Evolutionary conservation across 2,113 vertebrate genomes (phyloP).

Genomic region (Stictonetta naevosa): DNA sequence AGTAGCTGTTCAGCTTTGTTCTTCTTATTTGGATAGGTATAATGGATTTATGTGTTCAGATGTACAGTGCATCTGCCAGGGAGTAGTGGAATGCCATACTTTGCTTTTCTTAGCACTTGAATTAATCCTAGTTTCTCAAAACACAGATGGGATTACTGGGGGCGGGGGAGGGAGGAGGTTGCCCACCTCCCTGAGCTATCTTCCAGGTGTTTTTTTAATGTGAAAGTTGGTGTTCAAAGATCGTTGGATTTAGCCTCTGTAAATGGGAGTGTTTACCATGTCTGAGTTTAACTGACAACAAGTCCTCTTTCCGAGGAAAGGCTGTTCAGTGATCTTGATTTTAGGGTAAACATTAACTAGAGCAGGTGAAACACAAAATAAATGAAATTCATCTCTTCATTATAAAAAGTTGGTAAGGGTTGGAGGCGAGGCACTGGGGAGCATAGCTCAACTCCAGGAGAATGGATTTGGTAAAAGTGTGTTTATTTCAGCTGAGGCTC

Average conservation of each 20-base stretch:
- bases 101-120: neutral
- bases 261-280: neutral
- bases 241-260: neutral
- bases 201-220: neutral
- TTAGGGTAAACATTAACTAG: conserved; percentile 50
- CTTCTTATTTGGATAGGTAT: accelerated
- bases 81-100: neutral
- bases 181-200: neutral
- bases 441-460: neutral
- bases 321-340: neutral
- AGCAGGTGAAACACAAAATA: neutral
- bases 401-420: neutral
- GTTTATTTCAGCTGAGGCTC: neutral
- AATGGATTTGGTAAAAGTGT: neutral
- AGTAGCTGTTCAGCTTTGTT: neutral
- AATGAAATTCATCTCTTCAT: accelerated
- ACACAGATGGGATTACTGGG: neutral
- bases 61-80: neutral
- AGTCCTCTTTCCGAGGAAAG: neutral
- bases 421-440: neutral
- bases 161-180: neutral
- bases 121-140: neutral
- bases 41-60: neutral
- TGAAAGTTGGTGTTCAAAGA: accelerated
- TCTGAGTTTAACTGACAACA: neutral